A percentile compares a stretch with the other conserved stretches of the same genome.
These are phyloP conservation scores for Botrylloides violaceus DNA, from an alignment of 23 tunicate species.

Conservation along the genomic window DNA sequence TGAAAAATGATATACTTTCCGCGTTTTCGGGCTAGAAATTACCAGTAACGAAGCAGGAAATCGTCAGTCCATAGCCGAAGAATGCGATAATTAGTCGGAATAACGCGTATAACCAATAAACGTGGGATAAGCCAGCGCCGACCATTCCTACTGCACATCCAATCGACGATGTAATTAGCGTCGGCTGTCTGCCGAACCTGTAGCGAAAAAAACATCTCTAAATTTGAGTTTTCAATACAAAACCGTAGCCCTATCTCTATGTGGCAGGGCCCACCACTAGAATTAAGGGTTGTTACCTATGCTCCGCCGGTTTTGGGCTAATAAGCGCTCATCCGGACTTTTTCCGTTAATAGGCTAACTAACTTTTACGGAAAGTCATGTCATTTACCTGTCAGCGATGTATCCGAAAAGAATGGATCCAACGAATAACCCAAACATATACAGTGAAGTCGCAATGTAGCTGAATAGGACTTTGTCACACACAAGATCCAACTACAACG, in stretches of 20 bases:
- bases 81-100: constrained; percentile 46
- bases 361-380: too few species aligned
- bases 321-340: too few species aligned
- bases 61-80: constrained; percentile 46
- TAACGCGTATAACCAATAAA: constrained; percentile 42
- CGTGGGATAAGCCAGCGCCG: constrained; percentile 37
- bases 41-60: constrained; percentile 56
- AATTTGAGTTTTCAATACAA: too few species aligned
- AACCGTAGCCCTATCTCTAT: too few species aligned
- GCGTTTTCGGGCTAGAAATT: neutral
- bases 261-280: too few species aligned
- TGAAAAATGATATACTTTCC: neutral
- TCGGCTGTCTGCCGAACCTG: constrained; percentile 50
- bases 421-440: constrained; percentile 55
- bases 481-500: constrained; percentile 45
- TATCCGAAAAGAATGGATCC: constrained; percentile 67
- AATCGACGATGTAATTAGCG: constrained; percentile 25
- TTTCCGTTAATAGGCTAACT: too few species aligned
- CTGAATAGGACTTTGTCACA: constrained; percentile 36
- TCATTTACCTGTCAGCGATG: constrained; percentile 62
- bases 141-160: constrained; percentile 32
- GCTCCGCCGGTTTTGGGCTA: too few species aligned
- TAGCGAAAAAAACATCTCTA: neutral
- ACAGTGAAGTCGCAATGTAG: constrained; percentile 56
- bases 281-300: too few species aligned